Base-by-base conservation (phyloP, 92 coral and sea anemone species). In the Pocillopora grandis region DNA sequence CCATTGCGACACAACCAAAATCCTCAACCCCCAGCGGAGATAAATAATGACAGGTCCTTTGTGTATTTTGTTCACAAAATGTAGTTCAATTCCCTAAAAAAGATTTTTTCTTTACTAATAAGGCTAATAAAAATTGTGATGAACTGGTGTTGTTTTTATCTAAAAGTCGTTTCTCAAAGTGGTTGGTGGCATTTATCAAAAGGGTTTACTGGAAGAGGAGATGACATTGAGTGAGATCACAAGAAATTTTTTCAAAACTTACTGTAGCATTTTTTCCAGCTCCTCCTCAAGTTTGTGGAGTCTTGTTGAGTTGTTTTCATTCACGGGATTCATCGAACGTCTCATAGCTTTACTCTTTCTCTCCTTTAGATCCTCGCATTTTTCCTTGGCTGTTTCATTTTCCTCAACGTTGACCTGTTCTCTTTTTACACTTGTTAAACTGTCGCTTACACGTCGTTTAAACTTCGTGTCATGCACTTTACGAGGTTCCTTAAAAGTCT, bases 191-290 rank as follows among this genome's bases (percentile, higher is more conserved):
- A 42, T 42, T 1, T 42, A 42, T 42, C 52, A 42, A 3, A 42
- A 42, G 6, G 52, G 52, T 42, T 42, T 42, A 42, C 4, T 7
- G 52, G 0, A 3, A 0, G 52, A 42, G 52, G 52, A 42, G 52
- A 7, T 42, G 1, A 42, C 52, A 42, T 42, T 42, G 33, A 21
- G 36, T 23, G 36, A n/a, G 17, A 35, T 14, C 12, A 0, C 16
- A 21, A 31, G 33, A 36, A 70, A 1, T 0, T 1, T 16, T 16
- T 33, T 18, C 2, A 18, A 58, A 31, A 87, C 99, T 96, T 89
- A 96, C 99, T 96, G 98, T 55, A 96, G 42, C 99, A 96, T 96
- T 75, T 96, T 96, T 69, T 96, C 98, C 58, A 96, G 88, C 80
- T 96, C 99, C 73, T 90, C 95, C 7, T 94, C 98, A 20, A 96